These are phyloP conservation scores for Bolinopsis microptera DNA, from an alignment of 37 sponge, comb jelly and placozoan genomes.

Conservation along the genomic window DNA sequence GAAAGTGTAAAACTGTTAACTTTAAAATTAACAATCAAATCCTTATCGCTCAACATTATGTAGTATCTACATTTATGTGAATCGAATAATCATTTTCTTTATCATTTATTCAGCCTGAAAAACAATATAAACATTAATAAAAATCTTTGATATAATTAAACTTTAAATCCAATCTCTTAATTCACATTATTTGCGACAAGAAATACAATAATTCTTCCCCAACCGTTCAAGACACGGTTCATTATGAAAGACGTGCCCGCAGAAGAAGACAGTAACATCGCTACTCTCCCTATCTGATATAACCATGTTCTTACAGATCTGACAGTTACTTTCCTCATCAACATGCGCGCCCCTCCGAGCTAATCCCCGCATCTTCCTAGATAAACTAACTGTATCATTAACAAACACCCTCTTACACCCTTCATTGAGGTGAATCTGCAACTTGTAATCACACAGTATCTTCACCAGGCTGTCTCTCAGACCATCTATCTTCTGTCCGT, in stretches of 20 bases:
- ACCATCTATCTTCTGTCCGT: constrained; percentile 74
- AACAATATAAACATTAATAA: too few species aligned
- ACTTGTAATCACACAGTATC: constrained; percentile 86
- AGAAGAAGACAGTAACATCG: constrained; percentile 75
- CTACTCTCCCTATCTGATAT: not conserved
- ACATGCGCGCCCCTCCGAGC: constrained; percentile 19
- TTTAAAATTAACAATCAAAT: too few species aligned
- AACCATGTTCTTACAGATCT: constrained; percentile 35
- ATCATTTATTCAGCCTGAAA: too few species aligned
- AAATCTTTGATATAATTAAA: too few species aligned
- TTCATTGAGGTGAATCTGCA: constrained; percentile 83
- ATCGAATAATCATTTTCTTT: too few species aligned
- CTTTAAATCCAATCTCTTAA: too few species aligned
- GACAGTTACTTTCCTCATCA: constrained; percentile 14
- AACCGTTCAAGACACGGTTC: constrained; percentile 9
- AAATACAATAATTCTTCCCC: constrained; percentile 43
- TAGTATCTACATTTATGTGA: too few species aligned
- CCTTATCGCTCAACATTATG: too few species aligned
- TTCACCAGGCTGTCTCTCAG: constrained; percentile 86
- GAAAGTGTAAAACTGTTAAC: too few species aligned
- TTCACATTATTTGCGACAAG: constrained; percentile 1
- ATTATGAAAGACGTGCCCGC: constrained; percentile 83
- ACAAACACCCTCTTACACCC: constrained; percentile 92
- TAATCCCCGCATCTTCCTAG: not conserved
- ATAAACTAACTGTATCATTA: constrained; percentile 74